These are phyloP conservation scores for Carterocephalus palaemon DNA, from an alignment of 2,888 invertebrate species.

Conservation along the genomic window DNA sequence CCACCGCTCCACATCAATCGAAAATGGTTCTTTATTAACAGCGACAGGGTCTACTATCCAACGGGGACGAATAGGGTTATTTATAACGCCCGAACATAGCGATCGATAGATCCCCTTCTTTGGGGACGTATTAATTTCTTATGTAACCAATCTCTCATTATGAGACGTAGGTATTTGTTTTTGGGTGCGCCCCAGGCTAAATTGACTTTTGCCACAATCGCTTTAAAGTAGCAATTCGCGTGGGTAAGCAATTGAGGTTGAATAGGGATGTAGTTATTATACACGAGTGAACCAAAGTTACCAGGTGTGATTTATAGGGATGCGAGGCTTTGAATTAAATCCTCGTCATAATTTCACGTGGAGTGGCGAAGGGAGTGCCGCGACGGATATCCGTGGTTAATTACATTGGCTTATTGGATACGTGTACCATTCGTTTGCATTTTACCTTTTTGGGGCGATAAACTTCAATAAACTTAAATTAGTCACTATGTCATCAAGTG, in stretches of 20 bases:
- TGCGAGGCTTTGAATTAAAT: constrained; percentile 40
- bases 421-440: constrained; percentile 14
- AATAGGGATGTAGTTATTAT: constrained; percentile 34
- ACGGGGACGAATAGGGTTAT: not conserved
- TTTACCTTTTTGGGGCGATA: not conserved
- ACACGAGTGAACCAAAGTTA: constrained; percentile 31
- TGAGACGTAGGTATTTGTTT: constrained; percentile 35
- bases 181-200: constrained; percentile 20
- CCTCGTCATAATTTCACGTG: constrained; percentile 37
- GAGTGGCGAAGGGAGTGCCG: constrained; percentile 32
- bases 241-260: constrained; percentile 28
- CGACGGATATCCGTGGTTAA: constrained; percentile 32
- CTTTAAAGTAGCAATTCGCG: constrained; percentile 31
- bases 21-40: not conserved
- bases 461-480: no score
- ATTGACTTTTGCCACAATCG: constrained; percentile 21
- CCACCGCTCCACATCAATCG: not conserved
- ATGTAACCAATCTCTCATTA: constrained; percentile 44
- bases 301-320: constrained; percentile 44
- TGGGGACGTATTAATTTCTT: constrained; percentile 41
- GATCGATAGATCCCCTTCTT: constrained; percentile 29
- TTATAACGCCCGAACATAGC: constrained; percentile 1
- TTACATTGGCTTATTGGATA: constrained; percentile 29
- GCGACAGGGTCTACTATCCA: constrained; percentile 21
- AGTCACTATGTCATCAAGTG: no score